phyloP scores from a whole-genome alignment of 2,888 invertebrate species.

The Pachycephus smyrnensis region DNA sequence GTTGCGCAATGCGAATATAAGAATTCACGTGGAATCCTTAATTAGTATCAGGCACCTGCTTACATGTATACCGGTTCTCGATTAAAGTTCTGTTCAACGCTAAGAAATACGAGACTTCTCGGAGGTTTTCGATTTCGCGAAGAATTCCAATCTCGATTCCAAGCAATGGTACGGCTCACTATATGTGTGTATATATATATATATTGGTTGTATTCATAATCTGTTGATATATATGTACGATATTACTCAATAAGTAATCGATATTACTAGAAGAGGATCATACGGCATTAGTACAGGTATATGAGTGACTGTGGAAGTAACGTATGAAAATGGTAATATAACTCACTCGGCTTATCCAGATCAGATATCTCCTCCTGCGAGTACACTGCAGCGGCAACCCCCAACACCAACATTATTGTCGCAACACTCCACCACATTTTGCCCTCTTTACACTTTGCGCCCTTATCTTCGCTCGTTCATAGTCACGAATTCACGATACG shows the following conservation, averaged over 20 bases:
- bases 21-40: not conserved
- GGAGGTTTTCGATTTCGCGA: not conserved
- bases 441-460: constrained; percentile 34
- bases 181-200: not conserved
- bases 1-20: not conserved
- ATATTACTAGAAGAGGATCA: not conserved
- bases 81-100: not conserved
- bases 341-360: constrained; percentile 63
- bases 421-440: constrained; percentile 59
- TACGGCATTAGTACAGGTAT: not conserved
- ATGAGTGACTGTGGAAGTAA: not conserved
- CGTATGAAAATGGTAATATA: constrained; percentile 21
- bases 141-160: not conserved
- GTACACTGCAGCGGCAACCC: constrained; percentile 49
- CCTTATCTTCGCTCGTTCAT: constrained; percentile 31
- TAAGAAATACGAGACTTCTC: not conserved
- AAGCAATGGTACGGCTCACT: not conserved
- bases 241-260: not conserved
- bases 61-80: not conserved
- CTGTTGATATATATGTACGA: not conserved
- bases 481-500: constrained; percentile 4
- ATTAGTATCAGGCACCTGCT: not conserved
- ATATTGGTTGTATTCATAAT: not conserved
- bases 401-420: constrained; percentile 52
- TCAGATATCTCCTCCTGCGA: constrained; percentile 55